Evolutionary conservation across 1,140 invertebrate genomes (phyloP).

Genomic region (honey bee (Apis mellifera)): DNA sequence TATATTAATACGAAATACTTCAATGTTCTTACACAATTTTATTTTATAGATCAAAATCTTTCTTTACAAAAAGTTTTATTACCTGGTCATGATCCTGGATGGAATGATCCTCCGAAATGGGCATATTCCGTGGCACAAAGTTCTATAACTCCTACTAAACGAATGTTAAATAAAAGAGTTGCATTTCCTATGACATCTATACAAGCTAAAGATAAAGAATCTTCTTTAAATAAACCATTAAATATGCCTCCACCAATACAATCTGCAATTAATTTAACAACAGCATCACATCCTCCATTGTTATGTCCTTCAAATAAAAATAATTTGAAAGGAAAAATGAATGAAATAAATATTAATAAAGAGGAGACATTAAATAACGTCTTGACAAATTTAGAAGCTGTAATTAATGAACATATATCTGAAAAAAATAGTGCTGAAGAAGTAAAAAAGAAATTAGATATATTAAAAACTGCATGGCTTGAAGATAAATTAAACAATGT

Average conservation of each 20-base stretch:
- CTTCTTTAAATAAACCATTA: background rate
- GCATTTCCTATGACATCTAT: constrained; percentile 76
- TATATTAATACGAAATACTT: background rate
- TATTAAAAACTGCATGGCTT: constrained; percentile 77
- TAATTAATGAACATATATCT: constrained; percentile 64
- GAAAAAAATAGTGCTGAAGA: constrained; percentile 69
- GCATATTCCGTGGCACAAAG: constrained; percentile 61
- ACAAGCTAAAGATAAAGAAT: constrained; percentile 37
- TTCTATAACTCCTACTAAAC: constrained; percentile 66
- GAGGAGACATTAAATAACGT: constrained; percentile 65
- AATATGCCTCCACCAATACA: constrained; percentile 64
- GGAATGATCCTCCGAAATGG: constrained; percentile 82
- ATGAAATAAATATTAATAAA: constrained; percentile 58
- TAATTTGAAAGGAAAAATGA: background rate
- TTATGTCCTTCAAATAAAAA: constrained; percentile 39
- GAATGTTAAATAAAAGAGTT: constrained; percentile 79
- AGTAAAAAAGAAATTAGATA: constrained; percentile 74
- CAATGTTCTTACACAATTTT: background rate
- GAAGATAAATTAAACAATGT: constrained; percentile 75
- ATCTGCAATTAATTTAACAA: constrained; percentile 27
- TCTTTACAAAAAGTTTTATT: constrained; percentile 75
- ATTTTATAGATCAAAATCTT: constrained; percentile 28
- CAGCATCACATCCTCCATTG: constrained; percentile 67
- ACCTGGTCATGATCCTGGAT: constrained; percentile 77
- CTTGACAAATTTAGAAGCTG: constrained; percentile 67